Conservation (phyloP, 1,140 invertebrate species). For the Drosophila pandora region DNA sequence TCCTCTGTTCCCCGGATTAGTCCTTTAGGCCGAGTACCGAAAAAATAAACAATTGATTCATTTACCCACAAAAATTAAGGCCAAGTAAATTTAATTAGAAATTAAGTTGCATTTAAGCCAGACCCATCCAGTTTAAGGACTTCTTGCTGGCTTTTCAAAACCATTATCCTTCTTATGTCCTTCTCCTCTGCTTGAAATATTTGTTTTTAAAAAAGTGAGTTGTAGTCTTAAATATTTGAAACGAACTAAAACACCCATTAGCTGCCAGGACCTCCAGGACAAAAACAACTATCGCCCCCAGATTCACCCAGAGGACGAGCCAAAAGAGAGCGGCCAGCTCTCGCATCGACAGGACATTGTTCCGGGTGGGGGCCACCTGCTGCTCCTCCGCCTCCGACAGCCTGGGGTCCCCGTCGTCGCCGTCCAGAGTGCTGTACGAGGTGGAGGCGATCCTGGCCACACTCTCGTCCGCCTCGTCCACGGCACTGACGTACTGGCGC, state of each 20-base stretch:
- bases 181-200: no score
- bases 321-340: slow-evolving; percentile 64
- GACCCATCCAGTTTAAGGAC: no score
- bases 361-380: slow-evolving; percentile 1
- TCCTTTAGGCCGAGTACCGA: background rate
- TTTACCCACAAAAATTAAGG: background rate
- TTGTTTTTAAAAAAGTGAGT: background rate
- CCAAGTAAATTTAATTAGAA: background rate
- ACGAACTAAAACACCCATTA: background rate
- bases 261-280: slow-evolving; percentile 38
- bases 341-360: slow-evolving; percentile 54
- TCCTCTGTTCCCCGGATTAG: background rate
- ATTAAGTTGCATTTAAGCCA: background rate
- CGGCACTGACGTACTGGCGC: slow-evolving; percentile 61
- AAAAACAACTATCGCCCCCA: slow-evolving; percentile 47
- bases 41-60: background rate
- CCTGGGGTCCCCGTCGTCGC: slow-evolving; percentile 21
- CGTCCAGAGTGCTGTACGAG: slow-evolving; percentile 35
- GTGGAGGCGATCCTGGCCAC: slow-evolving; percentile 42
- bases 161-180: no score
- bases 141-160: no score
- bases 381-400: slow-evolving; percentile 16
- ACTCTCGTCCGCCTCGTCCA: slow-evolving; percentile 59
- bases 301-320: slow-evolving; percentile 58
- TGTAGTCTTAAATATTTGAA: background rate